These are phyloP conservation scores for Acrocephalus kingi DNA, from an alignment of 2,113 vertebrate genomes.

Conservation along the genomic window DNA sequence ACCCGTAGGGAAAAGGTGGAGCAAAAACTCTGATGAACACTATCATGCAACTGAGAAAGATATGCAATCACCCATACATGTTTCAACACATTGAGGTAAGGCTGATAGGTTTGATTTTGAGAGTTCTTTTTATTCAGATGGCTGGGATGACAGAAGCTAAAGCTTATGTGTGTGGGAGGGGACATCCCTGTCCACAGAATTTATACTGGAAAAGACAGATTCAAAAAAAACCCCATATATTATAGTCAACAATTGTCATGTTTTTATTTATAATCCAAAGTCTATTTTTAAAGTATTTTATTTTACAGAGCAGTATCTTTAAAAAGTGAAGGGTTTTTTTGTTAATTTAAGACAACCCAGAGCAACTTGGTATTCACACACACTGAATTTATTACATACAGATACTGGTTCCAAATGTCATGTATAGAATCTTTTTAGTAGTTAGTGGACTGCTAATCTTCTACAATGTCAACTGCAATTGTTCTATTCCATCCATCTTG, in stretches of 20 bases:
- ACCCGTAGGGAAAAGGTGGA: conserved; percentile 92
- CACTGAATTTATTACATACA: neutral
- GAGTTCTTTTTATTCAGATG: neutral
- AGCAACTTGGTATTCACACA: neutral
- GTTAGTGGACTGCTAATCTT: neutral
- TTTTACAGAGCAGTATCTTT: neutral
- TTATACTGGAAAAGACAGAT: neutral
- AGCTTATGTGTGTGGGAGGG: neutral
- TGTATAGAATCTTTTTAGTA: neutral
- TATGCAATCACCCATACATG: conserved; percentile 98
- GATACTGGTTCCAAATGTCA: neutral
- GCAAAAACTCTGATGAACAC: conserved; percentile 99
- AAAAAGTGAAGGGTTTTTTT: neutral
- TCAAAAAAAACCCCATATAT: neutral
- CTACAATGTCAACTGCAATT: neutral
- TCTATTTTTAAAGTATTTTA: neutral
- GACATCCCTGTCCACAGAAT: neutral
- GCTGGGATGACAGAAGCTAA: neutral
- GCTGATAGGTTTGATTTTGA: neutral
- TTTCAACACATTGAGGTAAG: conserved; percentile 94
- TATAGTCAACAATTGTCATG: rapidly evolving
- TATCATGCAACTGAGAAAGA: conserved; percentile 98
- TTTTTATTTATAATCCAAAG: neutral
- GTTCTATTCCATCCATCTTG: neutral
- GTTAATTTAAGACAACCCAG: neutral